A percentile compares a stretch with the other conserved stretches of the same genome.
Evolutionary conservation across 2,797 vertebrate species (phyloP).

Genomic region (Enteromius treurensis): DNA sequence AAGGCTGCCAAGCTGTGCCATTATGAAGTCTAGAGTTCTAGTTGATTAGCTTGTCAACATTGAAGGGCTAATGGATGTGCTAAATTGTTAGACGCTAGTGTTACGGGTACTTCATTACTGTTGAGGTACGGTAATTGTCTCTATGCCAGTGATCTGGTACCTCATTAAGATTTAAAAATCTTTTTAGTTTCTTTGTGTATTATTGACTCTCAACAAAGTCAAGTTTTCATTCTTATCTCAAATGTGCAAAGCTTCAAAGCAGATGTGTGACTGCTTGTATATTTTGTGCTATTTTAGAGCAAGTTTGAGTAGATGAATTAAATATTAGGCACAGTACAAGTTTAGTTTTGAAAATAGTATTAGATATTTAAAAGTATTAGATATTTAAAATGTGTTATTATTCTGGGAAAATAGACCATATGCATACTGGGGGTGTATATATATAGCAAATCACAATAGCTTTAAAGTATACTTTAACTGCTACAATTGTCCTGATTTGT

Average conservation of each 20-base stretch:
- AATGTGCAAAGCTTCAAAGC: neutral
- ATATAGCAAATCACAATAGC: neutral
- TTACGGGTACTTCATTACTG: conserved; percentile 11
- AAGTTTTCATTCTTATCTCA: conserved; percentile 3
- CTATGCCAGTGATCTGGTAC: neutral
- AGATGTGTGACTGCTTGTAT: neutral
- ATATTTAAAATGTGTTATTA: neutral
- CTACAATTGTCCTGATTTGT: neutral
- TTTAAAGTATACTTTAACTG: neutral
- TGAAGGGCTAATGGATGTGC: conserved; percentile 28
- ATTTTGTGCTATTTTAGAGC: neutral
- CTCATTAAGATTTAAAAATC: conserved; percentile 37
- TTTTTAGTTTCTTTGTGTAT: conserved; percentile 7
- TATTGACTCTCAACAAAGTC: neutral
- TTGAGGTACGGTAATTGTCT: conserved; percentile 5
- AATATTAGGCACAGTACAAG: neutral
- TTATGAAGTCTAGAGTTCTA: conserved; percentile 38
- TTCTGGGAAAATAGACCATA: neutral
- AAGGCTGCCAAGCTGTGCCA: conserved; percentile 50
- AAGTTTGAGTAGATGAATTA: neutral
- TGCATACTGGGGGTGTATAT: neutral
- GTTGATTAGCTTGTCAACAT: conserved; percentile 51
- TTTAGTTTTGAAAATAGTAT: neutral
- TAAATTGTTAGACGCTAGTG: conserved; percentile 10
- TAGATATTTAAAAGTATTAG: neutral